Base-by-base conservation (phyloP, 2,888 invertebrate genomes). In the Hedya salicella region DNA sequence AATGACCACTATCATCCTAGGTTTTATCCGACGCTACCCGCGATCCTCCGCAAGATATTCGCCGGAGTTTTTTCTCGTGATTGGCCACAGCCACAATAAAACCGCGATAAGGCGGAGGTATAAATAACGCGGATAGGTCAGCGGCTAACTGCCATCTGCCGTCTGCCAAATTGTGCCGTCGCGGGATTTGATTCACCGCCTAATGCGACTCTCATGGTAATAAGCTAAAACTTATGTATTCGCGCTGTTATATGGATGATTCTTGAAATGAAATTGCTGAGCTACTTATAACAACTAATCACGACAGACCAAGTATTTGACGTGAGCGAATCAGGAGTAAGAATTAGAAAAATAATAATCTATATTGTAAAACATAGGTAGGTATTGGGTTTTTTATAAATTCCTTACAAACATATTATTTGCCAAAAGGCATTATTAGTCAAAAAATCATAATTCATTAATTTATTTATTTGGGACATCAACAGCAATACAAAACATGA, bases 31-130 rank as follows among this genome's bases (percentile, higher is more conserved):
- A 75, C 87, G 44, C 66, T 87, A 84, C 82, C 61, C 61, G 66
- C 73, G 74, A 78, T 80, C 73, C 77, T 74, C 75, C 70, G 75
- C 78, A 77, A 77, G 56, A 82, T 78, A 79, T 2, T 36, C 36
- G 36, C 36, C 62, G 81, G 78, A 84, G 83, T 86, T 86, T 87
- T 86, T 86, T 79, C 79, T 85, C 80, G 74, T 81, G 82, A 87
- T 84, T 79, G 79, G 71, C 63, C 39, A 9, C 48, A 21, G 36
- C 36, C 25, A 74, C 73, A 73, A 70, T 86, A 87, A 85, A 79
- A 77, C 77, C 78, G 81, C 77, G 80, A 78, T 75, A 74, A 73
- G 70, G 70, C 40, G 39, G 53, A 61, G 61, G 52, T 65, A 65
- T 65, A 61, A 65, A 60, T 65, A 60, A 61, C 21, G 39, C 48